Evolutionary conservation across 2,888 invertebrate genomes (phyloP), one percentile per base, ranked within the genome.

Genomic region (Drosophila quasianomalipes): DNA sequence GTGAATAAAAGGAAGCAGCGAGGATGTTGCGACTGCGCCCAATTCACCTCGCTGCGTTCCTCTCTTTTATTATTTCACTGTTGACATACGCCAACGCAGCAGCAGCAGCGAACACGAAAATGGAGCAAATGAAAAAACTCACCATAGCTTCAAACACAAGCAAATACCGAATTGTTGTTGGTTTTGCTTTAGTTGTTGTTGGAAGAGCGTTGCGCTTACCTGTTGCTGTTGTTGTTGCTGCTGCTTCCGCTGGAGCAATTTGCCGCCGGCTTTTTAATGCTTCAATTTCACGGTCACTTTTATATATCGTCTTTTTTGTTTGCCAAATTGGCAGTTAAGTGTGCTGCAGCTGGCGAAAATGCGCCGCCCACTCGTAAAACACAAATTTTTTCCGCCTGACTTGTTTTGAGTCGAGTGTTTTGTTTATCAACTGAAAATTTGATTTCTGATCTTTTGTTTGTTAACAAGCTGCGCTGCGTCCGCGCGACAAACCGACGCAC

Each of bases 21-120:
- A 74, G 59, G 81, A 74, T 74, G 74, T 57, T 73, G 83, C 83
- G 76, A 72, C 76, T 84, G 85, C 82, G 82, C 82, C 35, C 35
- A 65, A 71, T 73, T 79, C 82, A 76, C 47, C 14, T 39, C 65
- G 69, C 79, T 76, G 79, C 79, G 76, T 75, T 77, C 64, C 16
- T 41, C 47, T 57, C 19, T 37, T 33, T 49, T 14, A 14, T 7
- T 26, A 6, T 39, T 39, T 70, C 59, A 47, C 16, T 16, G 16
- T 47, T 26, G 16, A 26, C 9, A 26, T 26, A 61, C 52, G 67
- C 78, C 63, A 76, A 64, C 73, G 57, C 62, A 54, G 28, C 74
- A 59, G 49, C 35, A 49, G 31, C 62, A 57, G 30, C 33, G 57
- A 51, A 62, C 35, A 66, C n/a, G 37, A 57, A 49, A 67, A 64